Percentiles rank a stretch among this genome's conserved stretches.
Evolutionary conservation across 2,888 invertebrate species (phyloP).

Genomic region (Microplitis deprimator): DNA sequence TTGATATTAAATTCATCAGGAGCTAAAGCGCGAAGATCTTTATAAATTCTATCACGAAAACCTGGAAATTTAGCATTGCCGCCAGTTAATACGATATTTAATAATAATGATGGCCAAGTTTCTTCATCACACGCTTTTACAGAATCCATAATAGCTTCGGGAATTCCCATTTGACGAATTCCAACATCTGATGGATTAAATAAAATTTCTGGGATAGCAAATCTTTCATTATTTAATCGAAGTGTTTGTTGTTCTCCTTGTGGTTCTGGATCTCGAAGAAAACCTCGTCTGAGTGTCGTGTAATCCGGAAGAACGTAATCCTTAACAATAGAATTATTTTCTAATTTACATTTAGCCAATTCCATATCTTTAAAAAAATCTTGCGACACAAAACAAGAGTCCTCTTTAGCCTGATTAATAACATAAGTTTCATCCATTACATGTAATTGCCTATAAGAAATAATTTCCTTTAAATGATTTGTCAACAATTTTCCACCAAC

Average conservation of each 20-base stretch:
- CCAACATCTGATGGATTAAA: slow-evolving; percentile 97
- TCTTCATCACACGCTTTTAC: slow-evolving; percentile 83
- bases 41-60: slow-evolving; percentile 83
- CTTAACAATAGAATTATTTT: slow-evolving; percentile 81
- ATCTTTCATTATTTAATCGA: slow-evolving; percentile 92
- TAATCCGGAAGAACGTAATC: slow-evolving; percentile 98
- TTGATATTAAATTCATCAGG: slow-evolving; percentile 85
- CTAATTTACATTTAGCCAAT: slow-evolving; percentile 75
- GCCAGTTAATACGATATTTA: slow-evolving; percentile 89
- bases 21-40: slow-evolving; percentile 84
- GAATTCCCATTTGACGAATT: slow-evolving; percentile 91
- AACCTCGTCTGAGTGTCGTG: slow-evolving; percentile 89
- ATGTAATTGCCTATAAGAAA: slow-evolving; percentile 96
- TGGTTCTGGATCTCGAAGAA: slow-evolving; percentile 72
- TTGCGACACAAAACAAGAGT: slow-evolving; percentile 92
- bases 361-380: slow-evolving; percentile 88
- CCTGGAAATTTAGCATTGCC: slow-evolving; percentile 86
- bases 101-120: slow-evolving; percentile 83
- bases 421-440: slow-evolving; percentile 99
- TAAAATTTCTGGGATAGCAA: slow-evolving; percentile 93
- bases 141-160: slow-evolving; percentile 87
- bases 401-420: slow-evolving; percentile 98
- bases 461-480: slow-evolving; percentile 97
- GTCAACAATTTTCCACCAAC: slow-evolving; percentile 97
- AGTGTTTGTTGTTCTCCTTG: slow-evolving; percentile 82